Conservation (phyloP, 2,888 invertebrate species). For the Drosophila cognata region DNA sequence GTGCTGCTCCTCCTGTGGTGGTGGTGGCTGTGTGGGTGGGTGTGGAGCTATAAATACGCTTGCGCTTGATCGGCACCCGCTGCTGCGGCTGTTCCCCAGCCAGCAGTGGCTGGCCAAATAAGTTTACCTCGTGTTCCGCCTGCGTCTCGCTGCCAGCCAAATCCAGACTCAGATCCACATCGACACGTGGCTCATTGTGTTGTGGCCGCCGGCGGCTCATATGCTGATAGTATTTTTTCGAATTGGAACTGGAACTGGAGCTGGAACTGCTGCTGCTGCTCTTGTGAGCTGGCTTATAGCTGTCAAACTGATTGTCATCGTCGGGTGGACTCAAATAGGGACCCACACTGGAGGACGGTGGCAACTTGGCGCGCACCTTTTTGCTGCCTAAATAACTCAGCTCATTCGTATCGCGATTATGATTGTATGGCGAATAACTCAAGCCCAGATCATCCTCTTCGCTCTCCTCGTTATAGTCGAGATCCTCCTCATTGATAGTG, state of each 20-base stretch:
- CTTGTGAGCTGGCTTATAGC: slow-evolving; percentile 65
- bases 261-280: slow-evolving; percentile 15
- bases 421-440: slow-evolving; percentile 55
- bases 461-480: slow-evolving; percentile 81
- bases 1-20: slow-evolving; percentile 50
- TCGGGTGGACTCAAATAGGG: slow-evolving; percentile 83
- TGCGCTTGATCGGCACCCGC: slow-evolving; percentile 81
- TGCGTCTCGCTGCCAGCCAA: slow-evolving; percentile 80
- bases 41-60: slow-evolving; percentile 83
- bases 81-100: slow-evolving; percentile 69
- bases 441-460: slow-evolving; percentile 76
- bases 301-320: slow-evolving; percentile 65
- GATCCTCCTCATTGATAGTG: slow-evolving; percentile 78
- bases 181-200: slow-evolving; percentile 76
- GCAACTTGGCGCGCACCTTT: slow-evolving; percentile 74
- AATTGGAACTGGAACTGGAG: slow-evolving; percentile 12
- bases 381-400: slow-evolving; percentile 72
- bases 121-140: slow-evolving; percentile 83
- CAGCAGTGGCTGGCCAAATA: slow-evolving; percentile 69
- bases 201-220: slow-evolving; percentile 58
- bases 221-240: slow-evolving; percentile 67
- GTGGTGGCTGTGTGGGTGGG: slow-evolving; percentile 66
- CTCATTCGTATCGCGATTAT: slow-evolving; percentile 72
- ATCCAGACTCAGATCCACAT: slow-evolving; percentile 78
- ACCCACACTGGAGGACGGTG: slow-evolving; percentile 78